Base-by-base conservation (phyloP, 2,113 vertebrate species). In the Apistogramma diplotaenia region DNA sequence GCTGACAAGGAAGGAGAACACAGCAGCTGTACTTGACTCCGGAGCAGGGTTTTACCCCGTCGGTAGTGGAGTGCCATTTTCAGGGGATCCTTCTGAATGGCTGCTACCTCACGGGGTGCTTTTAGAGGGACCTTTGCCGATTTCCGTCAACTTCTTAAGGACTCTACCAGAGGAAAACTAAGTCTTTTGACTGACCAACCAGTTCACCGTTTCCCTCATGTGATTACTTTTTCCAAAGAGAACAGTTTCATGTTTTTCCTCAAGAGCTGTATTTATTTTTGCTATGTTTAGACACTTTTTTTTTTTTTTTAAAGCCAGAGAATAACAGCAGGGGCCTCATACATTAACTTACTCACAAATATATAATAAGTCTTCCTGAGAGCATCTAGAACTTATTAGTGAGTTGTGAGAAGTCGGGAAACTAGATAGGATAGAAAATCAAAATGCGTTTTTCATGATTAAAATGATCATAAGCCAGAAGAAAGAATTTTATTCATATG, bases 141-240 rank as follows among this genome's bases (percentile, higher is more conserved):
- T 81, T 83, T 85, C 27, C 43, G 29, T 88, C 27, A 73, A 59
- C 60, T 54, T 53, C 25, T 60, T 13, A 35, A 75, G 31, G 11
- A 80, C 74, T 77, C 19, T 56, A 62, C 16, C 55, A 80, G 76
- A 88, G 73, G 40, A 71, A 60, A 76, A 74, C 31, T 62, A 67
- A 0, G 21, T 82, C 73, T 75, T 61, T 71, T 83, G 74, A 61
- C 46, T 56, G 60, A 82, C 71, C 78, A 65, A 37, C 43, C 12
- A 25, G 61, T 74, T 85, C 61, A 78, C 51, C 3, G 6, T 83
- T 84, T 89, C 51, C 75, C 40, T 85, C 29, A 72, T 61, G 11
- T 9, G 55, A 82, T 83, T 54, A 65, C 70, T 80, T 88, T 81
- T 88, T 88, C 90, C 92, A 93, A 94, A 93, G 93, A 92, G 67